Percentiles rank a stretch among this genome's conserved stretches.
Conservation (phyloP, 2,888 invertebrate genomes). For the Escarpia spicata region DNA sequence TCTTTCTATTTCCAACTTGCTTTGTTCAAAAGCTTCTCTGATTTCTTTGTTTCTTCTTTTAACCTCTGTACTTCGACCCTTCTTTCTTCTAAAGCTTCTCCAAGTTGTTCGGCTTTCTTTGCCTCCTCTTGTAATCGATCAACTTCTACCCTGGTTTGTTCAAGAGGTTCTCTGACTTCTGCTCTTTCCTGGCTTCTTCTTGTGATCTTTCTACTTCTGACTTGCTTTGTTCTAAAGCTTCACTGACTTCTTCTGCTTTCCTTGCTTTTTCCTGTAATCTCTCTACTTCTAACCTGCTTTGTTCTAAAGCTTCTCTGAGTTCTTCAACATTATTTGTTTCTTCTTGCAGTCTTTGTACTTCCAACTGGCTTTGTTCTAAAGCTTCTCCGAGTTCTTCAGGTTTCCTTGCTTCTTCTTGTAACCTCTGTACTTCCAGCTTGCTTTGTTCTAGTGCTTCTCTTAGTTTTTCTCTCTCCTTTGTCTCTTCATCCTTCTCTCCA, state of each 20-base stretch:
- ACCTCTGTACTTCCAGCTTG: neutral
- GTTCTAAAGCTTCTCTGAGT: neutral
- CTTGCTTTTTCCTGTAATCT: constrained; percentile 17
- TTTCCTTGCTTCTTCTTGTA: neutral
- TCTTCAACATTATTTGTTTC: neutral
- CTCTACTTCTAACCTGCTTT: neutral
- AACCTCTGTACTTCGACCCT: neutral
- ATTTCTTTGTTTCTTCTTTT: neutral
- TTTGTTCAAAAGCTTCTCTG: neutral
- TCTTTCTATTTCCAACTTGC: neutral
- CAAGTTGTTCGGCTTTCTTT: neutral
- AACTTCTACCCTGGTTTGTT: neutral
- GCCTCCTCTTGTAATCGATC: neutral
- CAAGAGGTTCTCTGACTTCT: neutral
- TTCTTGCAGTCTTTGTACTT: neutral
- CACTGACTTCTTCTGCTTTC: neutral
- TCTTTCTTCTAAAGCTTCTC: neutral
- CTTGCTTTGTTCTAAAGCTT: constrained; percentile 18
- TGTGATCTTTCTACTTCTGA: neutral
- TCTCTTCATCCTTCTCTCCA: too few relatives aligned
- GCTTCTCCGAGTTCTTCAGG: neutral
- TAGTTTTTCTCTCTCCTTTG: neutral
- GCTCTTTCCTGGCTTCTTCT: neutral
- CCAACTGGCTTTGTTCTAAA: constrained; percentile 8
- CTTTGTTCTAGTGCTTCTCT: neutral